Evolutionary conservation across 2,113 vertebrate species (phyloP).

Genomic region (Antechinus stuartii): DNA sequence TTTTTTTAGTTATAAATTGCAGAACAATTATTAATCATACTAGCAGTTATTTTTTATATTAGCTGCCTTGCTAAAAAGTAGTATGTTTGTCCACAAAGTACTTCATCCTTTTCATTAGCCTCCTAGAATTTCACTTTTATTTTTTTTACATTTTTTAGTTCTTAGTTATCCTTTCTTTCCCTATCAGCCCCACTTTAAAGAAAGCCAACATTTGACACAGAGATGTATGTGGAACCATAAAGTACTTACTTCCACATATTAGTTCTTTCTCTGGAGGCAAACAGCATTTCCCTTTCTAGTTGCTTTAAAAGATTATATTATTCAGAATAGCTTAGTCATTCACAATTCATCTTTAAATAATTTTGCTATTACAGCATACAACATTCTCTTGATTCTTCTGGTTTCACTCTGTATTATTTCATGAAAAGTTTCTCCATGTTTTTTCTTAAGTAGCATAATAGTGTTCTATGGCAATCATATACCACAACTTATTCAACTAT

Average conservation of each 20-base stretch:
- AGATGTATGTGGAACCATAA: not conserved
- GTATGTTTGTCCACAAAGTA: not conserved
- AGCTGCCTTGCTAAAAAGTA: not conserved
- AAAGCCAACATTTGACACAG: not conserved
- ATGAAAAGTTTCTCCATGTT: not conserved
- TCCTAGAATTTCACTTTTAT: not conserved
- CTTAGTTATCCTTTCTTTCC: not conserved
- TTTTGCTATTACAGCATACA: not conserved
- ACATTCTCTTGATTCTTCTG: not conserved
- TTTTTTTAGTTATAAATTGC: not conserved
- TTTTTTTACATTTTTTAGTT: not conserved
- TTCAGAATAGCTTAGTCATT: not conserved
- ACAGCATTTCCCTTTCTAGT: not conserved
- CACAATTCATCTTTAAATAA: not conserved
- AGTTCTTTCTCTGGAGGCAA: not conserved
- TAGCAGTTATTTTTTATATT: not conserved
- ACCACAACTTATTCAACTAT: not conserved
- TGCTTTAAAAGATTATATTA: not conserved
- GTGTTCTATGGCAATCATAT: not conserved
- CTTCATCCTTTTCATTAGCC: not conserved
- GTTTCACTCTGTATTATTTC: not conserved
- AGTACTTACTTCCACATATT: not conserved
- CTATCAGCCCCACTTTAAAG: not conserved
- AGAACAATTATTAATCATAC: not conserved
- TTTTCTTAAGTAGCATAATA: not conserved